Evolutionary conservation across 1,140 invertebrate species (phyloP).

Genomic region (Eciton burchellii): DNA sequence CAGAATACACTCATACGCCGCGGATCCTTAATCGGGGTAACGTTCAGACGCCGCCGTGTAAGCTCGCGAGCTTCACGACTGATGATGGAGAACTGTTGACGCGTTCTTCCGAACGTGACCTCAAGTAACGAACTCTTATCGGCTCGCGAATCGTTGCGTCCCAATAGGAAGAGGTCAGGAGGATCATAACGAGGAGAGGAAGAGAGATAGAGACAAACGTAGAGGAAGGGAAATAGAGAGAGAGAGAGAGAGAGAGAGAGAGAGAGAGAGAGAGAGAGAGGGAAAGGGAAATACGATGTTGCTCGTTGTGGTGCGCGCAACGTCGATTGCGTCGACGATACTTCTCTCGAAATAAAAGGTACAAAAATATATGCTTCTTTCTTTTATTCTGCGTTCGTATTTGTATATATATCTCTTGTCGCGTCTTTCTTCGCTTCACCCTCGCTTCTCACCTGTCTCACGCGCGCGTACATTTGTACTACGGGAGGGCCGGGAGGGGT

Average conservation of each 20-base stretch:
- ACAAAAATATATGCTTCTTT: slow-evolving; percentile 66
- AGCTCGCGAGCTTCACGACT: slow-evolving; percentile 59
- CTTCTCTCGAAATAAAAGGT: slow-evolving; percentile 46
- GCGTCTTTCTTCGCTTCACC: slow-evolving; percentile 41
- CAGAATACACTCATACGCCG: slow-evolving; percentile 25
- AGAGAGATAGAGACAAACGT: slow-evolving; percentile 23
- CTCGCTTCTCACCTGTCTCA: slow-evolving; percentile 54
- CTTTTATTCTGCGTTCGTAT: slow-evolving; percentile 26
- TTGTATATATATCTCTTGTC: slow-evolving; percentile 22
- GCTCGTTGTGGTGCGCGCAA: slow-evolving; percentile 15
- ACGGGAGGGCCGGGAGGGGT: too few relatives aligned
- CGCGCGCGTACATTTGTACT: slow-evolving; percentile 47
- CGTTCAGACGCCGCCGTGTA: slow-evolving; percentile 71
- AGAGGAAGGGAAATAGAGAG: background rate
- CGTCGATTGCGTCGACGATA: background rate
- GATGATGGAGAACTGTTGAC: slow-evolving; percentile 71
- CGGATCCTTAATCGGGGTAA: slow-evolving; percentile 72
- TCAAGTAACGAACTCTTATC: slow-evolving; percentile 78
- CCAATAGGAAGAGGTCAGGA: slow-evolving; percentile 69
- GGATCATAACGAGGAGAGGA: slow-evolving; percentile 56
- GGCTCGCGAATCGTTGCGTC: slow-evolving; percentile 66
- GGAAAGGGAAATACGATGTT: background rate
- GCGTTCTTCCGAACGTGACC: slow-evolving; percentile 76
- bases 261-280: slow-evolving; percentile 11
- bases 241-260: slow-evolving; percentile 3